Evolutionary conservation across 2,113 vertebrate genomes (phyloP), one percentile per base, ranked within the genome.

Genomic region (Bufo gargarizans): DNA sequence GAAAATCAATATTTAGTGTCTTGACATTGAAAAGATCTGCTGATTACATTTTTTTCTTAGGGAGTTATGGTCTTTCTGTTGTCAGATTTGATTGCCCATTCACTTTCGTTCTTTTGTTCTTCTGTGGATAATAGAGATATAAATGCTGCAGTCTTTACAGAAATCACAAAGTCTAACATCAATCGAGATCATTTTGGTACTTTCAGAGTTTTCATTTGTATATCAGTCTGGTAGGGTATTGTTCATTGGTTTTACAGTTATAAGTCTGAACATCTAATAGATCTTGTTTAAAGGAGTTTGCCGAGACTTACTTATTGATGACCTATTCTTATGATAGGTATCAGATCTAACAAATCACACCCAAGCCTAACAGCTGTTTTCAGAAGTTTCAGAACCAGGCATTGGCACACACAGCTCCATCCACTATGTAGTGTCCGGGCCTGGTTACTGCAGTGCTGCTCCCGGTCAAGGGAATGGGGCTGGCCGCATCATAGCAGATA

Each of bases 1-100:
- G 49, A 17, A 86, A 78, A 86, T 86, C 85, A 78, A 86, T 79
- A 86, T 78, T 86, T 86, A 65, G 33, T 67, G 6, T 59, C 49
- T 58, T 58, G 53, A 78, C 58, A 63, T 86, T 65, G 71, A 80
- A 80, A 80, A 59, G 78, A 58, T 80, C 33, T 80, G 78, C 78
- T 80, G 55, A 55, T 71, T 84, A 72, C 53, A 55, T 77, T 77
- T 86, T 85, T 47, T 77, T 19, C 43, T 17, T 58, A 22, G 20
- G 22, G 22, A 20, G 13, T 74, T 19, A 58, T 72, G 85, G 20
- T 63, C 33, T 53, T 47, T 50, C 53, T 56, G 16, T 59, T 5
- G 67, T 71, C 13, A 56, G 45, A 77, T 22, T 63, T 86, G 74
- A 86, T 86, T 86, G 74, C 85, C 72, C 82, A 84, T 84, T 84